Percentiles rank a stretch among this genome's conserved stretches.
These are phyloP conservation scores for Pampus argenteus DNA, from an alignment of 2,797 vertebrate genomes.

Conservation along the genomic window DNA sequence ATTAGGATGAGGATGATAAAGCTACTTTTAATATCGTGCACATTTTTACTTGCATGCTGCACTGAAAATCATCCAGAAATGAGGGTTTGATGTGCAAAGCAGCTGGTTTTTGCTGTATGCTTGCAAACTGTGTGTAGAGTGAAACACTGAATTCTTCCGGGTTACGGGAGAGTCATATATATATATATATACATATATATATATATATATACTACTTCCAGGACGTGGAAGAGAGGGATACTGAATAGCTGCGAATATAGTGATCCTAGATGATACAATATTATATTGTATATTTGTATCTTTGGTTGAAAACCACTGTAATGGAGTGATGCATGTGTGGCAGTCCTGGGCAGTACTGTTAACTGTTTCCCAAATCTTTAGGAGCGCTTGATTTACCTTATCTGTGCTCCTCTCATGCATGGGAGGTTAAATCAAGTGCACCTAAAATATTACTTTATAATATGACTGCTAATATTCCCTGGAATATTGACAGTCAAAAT, in stretches of 20 bases:
- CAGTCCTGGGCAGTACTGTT: constrained; percentile 54
- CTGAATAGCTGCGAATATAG: constrained; percentile 70
- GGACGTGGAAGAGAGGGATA: constrained; percentile 68
- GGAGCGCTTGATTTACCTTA: constrained; percentile 45
- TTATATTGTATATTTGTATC: constrained; percentile 67
- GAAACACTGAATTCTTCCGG: constrained; percentile 75
- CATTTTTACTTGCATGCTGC: constrained; percentile 87
- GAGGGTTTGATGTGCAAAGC: constrained; percentile 68
- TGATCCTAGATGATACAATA: constrained; percentile 68
- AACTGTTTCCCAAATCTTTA: constrained; percentile 38
- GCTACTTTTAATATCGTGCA: constrained; percentile 75
- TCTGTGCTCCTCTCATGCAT: neutral
- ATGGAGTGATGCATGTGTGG: constrained; percentile 63
- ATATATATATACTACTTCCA: constrained; percentile 72
- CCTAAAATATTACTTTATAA: constrained; percentile 10
- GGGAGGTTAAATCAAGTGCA: constrained; percentile 35
- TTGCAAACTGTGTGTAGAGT: constrained; percentile 79
- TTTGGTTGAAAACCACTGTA: constrained; percentile 69
- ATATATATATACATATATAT: constrained; percentile 54
- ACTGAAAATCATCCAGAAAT: constrained; percentile 69
- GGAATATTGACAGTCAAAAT: constrained; percentile 22
- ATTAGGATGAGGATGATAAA: constrained; percentile 54
- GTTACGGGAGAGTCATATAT: constrained; percentile 69
- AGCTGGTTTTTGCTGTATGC: constrained; percentile 72
- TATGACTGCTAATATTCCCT: no score